A percentile compares a stretch with the other conserved stretches of the same genome.
Evolutionary conservation across 2,888 invertebrate genomes (phyloP).

Genomic region (Lycia hirtaria): DNA sequence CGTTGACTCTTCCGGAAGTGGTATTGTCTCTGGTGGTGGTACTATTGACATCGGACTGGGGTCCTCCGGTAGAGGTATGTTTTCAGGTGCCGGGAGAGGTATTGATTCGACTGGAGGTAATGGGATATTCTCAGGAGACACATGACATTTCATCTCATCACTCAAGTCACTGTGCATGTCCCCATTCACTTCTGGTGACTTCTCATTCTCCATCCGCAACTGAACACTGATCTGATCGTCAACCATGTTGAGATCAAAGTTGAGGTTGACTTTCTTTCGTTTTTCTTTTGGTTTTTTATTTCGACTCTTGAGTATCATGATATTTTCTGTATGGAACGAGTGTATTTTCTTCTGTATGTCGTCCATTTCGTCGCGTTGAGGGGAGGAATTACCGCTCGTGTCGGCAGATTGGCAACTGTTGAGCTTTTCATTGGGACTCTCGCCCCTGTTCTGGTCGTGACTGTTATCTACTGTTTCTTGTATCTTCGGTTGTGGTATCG

Average conservation of each 20-base stretch:
- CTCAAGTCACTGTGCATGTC: conserved; percentile 68
- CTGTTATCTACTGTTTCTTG: conserved; percentile 63
- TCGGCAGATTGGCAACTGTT: conserved; percentile 76
- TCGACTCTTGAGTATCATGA: conserved; percentile 85
- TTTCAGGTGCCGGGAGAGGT: conserved; percentile 74
- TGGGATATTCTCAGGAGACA: conserved; percentile 75
- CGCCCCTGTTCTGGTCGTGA: conserved; percentile 62
- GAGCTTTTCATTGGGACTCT: conserved; percentile 70
- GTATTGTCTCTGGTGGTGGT: conserved; percentile 71
- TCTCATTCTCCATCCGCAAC: conserved; percentile 70
- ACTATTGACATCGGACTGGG: conserved; percentile 63
- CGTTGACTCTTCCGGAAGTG: conserved; percentile 72
- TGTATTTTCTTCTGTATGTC: conserved; percentile 87
- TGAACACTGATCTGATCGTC: conserved; percentile 83
- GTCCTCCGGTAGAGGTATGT: conserved; percentile 73
- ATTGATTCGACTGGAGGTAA: conserved; percentile 76
- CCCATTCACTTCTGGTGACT: conserved; percentile 66
- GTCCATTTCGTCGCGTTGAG: conserved; percentile 84
- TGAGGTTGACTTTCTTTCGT: conserved; percentile 82
- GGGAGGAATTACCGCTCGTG: conserved; percentile 81
- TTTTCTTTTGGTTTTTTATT: conserved; percentile 86
- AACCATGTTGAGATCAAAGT: conserved; percentile 82
- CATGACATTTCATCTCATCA: conserved; percentile 61
- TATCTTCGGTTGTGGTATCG: conserved; percentile 71
- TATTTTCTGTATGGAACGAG: conserved; percentile 87